A percentile compares a stretch with the other conserved stretches of the same genome.
phyloP scores from a whole-genome alignment of 1,140 invertebrate genomes.

The Anagrus nilaparvatae region DNA sequence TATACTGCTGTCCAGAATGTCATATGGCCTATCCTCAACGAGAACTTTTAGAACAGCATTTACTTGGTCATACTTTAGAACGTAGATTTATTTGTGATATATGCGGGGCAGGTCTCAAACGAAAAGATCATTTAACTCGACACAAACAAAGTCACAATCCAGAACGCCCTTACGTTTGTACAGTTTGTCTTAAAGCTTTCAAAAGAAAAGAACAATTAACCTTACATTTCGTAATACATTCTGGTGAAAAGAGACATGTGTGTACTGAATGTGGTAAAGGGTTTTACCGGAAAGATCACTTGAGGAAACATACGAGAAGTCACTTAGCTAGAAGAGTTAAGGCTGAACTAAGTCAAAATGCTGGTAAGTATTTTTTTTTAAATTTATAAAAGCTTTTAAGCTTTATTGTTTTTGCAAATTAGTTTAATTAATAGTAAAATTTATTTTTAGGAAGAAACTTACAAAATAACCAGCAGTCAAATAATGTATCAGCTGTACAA shows the following conservation, averaged over 20 bases:
- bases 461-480: slow-evolving; percentile 10
- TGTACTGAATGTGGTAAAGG: slow-evolving; percentile 80
- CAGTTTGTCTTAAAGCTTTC: slow-evolving; percentile 74
- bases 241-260: slow-evolving; percentile 73
- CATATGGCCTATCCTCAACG: slow-evolving; percentile 78
- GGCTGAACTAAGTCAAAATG: slow-evolving; percentile 63
- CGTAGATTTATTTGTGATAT: slow-evolving; percentile 75
- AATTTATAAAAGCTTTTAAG: no score
- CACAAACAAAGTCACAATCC: slow-evolving; percentile 76
- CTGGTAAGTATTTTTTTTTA: no score
- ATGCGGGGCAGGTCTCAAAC: slow-evolving; percentile 71
- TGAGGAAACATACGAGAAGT: slow-evolving; percentile 65
- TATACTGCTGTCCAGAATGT: slow-evolving; percentile 78
- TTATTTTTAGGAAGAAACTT: no score
- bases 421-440: no score
- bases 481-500: background rate
- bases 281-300: slow-evolving; percentile 45
- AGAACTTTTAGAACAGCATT: slow-evolving; percentile 67
- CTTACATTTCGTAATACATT: slow-evolving; percentile 75
- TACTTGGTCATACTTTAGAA: slow-evolving; percentile 70
- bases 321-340: slow-evolving; percentile 73
- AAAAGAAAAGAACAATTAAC: slow-evolving; percentile 77
- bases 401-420: no score
- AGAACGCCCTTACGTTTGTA: slow-evolving; percentile 70
- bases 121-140: slow-evolving; percentile 70